A percentile compares a stretch with the other conserved stretches of the same genome.
These are phyloP conservation scores for Cossypha dichroa DNA, from an alignment of 2,797 vertebrate genomes.

Conservation along the genomic window DNA sequence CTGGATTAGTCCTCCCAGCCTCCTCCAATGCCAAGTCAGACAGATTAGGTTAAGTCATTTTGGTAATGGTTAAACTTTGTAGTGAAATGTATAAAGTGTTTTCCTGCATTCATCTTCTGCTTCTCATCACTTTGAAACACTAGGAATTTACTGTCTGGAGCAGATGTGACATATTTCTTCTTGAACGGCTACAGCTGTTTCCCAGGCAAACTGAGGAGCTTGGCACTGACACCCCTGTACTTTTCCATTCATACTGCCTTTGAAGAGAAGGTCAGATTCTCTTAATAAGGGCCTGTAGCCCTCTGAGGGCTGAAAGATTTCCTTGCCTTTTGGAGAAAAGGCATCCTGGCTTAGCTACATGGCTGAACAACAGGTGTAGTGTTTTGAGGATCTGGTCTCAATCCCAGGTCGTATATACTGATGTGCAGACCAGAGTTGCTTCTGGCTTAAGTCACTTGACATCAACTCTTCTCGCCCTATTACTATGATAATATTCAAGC, in stretches of 20 bases:
- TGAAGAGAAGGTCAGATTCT: slow-evolving; percentile 10
- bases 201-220: slow-evolving; percentile 7
- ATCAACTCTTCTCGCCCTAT: neutral
- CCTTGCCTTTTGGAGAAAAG: neutral
- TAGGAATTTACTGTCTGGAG: slow-evolving; percentile 37
- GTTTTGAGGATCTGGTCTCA: neutral
- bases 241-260: slow-evolving; percentile 31
- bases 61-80: neutral
- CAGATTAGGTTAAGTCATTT: neutral
- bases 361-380: neutral
- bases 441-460: neutral
- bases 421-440: neutral
- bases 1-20: neutral
- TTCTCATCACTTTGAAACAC: slow-evolving; percentile 27
- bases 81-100: neutral
- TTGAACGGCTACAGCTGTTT: slow-evolving; percentile 63
- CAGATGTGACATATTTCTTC: slow-evolving; percentile 46
- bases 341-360: neutral
- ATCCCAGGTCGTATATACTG: neutral
- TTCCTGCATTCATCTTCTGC: slow-evolving; percentile 29
- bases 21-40: neutral
- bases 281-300: neutral
- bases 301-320: neutral
- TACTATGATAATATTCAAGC: neutral
- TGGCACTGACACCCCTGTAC: slow-evolving; percentile 1